Evolutionary conservation across 2,113 vertebrate species (phyloP).

Genomic region (Corythornis cristatus): DNA sequence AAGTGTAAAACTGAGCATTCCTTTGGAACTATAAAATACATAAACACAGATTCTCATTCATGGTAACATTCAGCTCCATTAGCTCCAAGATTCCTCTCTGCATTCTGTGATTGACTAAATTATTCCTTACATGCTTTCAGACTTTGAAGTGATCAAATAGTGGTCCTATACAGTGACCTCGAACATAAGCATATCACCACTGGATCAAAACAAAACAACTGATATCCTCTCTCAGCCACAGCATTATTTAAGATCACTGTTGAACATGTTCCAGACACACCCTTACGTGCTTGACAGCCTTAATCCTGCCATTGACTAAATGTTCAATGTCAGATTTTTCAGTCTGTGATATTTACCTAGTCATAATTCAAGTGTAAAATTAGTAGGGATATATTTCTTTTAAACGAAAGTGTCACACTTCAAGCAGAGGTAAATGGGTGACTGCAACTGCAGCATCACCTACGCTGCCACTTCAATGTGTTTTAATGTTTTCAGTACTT

Average conservation of each 20-base stretch:
- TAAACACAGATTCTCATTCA: not conserved
- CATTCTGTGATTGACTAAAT: not conserved
- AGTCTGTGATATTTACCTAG: not conserved
- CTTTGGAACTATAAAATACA: not conserved
- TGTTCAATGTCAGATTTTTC: not conserved
- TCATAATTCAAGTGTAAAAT: not conserved
- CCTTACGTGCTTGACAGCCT: not conserved
- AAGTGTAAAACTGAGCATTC: not conserved
- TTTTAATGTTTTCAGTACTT: not conserved
- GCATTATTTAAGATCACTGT: not conserved
- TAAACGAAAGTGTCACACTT: not conserved
- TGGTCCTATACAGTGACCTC: not conserved
- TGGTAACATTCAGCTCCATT: not conserved
- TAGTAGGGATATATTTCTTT: not conserved
- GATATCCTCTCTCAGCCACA: not conserved
- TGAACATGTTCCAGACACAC: not conserved
- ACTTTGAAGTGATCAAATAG: not conserved
- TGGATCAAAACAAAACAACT: not conserved
- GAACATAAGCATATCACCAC: not conserved
- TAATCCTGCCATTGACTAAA: not conserved
- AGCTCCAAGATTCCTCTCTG: not conserved
- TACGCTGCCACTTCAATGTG: not conserved
- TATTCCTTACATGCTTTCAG: not conserved
- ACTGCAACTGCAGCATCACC: not conserved
- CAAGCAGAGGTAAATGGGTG: not conserved